These are phyloP conservation scores for Metacarcinus magister DNA, from an alignment of 2,888 invertebrate species.

Conservation along the genomic window DNA sequence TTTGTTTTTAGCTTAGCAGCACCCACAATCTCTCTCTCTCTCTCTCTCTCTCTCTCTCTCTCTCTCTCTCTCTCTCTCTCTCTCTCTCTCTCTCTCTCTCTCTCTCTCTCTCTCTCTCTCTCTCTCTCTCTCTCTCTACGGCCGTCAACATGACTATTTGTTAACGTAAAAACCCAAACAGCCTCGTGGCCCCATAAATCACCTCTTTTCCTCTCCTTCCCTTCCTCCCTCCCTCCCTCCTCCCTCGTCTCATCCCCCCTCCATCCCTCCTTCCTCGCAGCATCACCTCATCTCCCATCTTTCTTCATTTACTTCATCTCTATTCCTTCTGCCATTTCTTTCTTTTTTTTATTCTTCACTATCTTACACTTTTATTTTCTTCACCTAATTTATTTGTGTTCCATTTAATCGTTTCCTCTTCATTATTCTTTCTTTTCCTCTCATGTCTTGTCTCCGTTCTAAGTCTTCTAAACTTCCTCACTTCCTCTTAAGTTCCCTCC, in stretches of 20 bases:
- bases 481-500: not conserved
- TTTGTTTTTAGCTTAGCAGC: not conserved
- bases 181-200: not conserved
- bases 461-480: not conserved
- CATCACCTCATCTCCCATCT: not conserved
- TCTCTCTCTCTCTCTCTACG: not conserved
- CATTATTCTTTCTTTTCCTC: not conserved
- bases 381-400: no score
- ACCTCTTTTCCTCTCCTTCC: slow-evolving; percentile 21
- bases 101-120: not conserved
- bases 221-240: not conserved
- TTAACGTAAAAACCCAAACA: slow-evolving; percentile 8
- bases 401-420: not conserved
- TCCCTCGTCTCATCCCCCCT: not conserved
- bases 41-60: not conserved
- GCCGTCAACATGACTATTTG: slow-evolving; percentile 9
- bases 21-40: not conserved
- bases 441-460: not conserved
- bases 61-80: not conserved
- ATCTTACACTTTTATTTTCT: no score
- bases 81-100: slow-evolving; percentile 19
- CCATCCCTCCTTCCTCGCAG: not conserved
- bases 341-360: no score
- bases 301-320: not conserved
- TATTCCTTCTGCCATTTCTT: not conserved